Evolutionary conservation across 2,797 vertebrate species (phyloP), one percentile per base, ranked within the genome.

Genomic region (Pseudotriccus pelzelni): DNA sequence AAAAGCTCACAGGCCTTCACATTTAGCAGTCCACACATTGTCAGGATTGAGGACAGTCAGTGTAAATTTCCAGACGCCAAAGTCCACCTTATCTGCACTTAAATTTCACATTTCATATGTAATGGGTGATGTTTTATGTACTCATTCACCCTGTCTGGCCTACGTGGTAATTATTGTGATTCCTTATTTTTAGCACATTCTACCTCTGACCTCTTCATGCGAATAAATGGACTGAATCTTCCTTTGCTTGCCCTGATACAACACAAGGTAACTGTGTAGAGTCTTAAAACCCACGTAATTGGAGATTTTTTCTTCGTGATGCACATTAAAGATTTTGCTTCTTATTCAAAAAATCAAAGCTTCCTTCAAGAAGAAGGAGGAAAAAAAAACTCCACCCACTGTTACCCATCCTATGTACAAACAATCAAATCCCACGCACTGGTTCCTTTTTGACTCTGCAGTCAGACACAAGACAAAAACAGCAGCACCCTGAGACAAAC

Each of bases 331-430:
- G 56, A n/a, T 20, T 81, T 89, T 70, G 4, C 6, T 78, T 68
- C 25, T 32, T 58, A 4, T 19, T 81, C 14, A 39, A 69, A 74
- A 77, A 62, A 85, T 36, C 43, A 74, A 84, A 90, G 27, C 28
- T 84, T 68, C 18, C 23, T 53, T 39, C 37, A 53, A 60, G 37
- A 52, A 68, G 17, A 28, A 16, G 7, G 2, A 55, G 56, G 56
- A 14, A 15, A 41, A n/a, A 81, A 49, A 44, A 1, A 4, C 2
- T 22, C 8, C 9, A 7, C 4, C 0, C 23, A n/a, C 12, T 4
- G 22, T 67, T 70, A 59, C 36, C 36, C 30, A 60, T 19, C 23
- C 16, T 39, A 43, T 9, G 23, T 37, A 44, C 58, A 95, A 93
- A 91, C 78, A 86, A 68, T 84, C 59, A 78, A 88, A 90, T 58